Conservation (phyloP, 2,113 vertebrate genomes). For the Paradoxurus hermaphroditus region DNA sequence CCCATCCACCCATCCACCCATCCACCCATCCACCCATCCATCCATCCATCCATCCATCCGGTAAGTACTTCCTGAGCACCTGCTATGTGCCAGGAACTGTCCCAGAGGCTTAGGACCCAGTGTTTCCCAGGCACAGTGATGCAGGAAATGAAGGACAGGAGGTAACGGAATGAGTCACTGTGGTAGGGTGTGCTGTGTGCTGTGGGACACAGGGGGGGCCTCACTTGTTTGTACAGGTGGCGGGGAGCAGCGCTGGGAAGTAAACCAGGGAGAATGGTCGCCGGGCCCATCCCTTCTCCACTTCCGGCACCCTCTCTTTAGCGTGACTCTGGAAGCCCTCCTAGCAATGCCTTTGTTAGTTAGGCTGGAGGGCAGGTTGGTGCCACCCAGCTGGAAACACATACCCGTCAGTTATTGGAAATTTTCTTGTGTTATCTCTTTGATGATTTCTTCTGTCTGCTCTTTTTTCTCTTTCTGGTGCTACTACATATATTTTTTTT, state of each 20-base stretch:
- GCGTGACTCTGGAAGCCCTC: background rate
- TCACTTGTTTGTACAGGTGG: rapidly evolving
- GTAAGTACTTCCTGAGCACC: background rate
- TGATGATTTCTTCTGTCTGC: background rate
- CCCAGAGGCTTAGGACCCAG: rapidly evolving
- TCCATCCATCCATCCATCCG: too few species aligned
- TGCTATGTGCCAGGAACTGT: background rate
- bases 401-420: rapidly evolving
- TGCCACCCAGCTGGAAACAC: background rate
- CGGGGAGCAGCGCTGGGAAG: background rate
- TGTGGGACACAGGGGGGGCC: background rate
- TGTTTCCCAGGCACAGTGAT: background rate
- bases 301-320: rapidly evolving
- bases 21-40: too few species aligned
- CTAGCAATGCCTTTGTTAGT: rapidly evolving
- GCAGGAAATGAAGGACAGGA: too few species aligned
- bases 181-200: rapidly evolving
- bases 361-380: background rate
- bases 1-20: too few species aligned
- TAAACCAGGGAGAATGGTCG: rapidly evolving
- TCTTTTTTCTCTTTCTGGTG: background rate
- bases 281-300: rapidly evolving
- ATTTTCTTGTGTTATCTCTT: background rate
- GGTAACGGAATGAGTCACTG: rapidly evolving
- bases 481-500: background rate